Percentiles rank a stretch among this genome's conserved stretches.
These are phyloP conservation scores for Spea multiplicata DNA, from an alignment of 2,113 vertebrate species.

Conservation along the genomic window DNA sequence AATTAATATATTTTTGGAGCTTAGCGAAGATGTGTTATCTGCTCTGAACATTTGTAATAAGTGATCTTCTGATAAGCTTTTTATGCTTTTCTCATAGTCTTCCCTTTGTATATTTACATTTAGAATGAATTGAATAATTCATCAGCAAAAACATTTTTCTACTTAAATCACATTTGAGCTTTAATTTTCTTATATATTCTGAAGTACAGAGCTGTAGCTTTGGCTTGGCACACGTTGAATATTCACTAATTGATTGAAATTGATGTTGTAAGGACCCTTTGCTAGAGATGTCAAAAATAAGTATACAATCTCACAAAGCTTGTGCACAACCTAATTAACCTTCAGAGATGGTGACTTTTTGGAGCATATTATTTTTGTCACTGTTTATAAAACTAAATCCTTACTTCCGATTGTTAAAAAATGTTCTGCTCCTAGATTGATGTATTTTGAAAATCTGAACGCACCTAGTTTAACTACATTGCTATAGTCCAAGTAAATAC, in stretches of 20 bases:
- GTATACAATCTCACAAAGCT: too few relatives aligned
- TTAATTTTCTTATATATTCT: neutral
- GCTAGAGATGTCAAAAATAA: too few relatives aligned
- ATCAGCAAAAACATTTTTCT: neutral
- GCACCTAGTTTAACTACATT: neutral
- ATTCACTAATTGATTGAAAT: neutral
- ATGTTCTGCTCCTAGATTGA: too few relatives aligned
- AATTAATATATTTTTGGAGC: neutral
- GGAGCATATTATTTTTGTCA: too few relatives aligned
- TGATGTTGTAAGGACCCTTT: neutral
- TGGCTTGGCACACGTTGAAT: neutral
- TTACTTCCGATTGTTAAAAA: too few relatives aligned
- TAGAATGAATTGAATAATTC: neutral
- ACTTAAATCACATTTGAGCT: neutral
- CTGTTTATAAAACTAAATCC: too few relatives aligned
- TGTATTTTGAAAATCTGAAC: too few relatives aligned
- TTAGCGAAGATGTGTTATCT: neutral
- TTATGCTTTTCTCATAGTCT: neutral
- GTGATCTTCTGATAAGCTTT: neutral
- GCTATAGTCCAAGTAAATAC: slow-evolving; percentile 22
- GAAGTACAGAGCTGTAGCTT: neutral
- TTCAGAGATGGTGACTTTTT: too few relatives aligned
- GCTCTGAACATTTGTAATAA: neutral
- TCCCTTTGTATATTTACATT: neutral
- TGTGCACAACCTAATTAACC: too few relatives aligned